A percentile compares a stretch with the other conserved stretches of the same genome.
Evolutionary conservation across 2,797 vertebrate species (phyloP).

Genomic region (Esox lucius): DNA sequence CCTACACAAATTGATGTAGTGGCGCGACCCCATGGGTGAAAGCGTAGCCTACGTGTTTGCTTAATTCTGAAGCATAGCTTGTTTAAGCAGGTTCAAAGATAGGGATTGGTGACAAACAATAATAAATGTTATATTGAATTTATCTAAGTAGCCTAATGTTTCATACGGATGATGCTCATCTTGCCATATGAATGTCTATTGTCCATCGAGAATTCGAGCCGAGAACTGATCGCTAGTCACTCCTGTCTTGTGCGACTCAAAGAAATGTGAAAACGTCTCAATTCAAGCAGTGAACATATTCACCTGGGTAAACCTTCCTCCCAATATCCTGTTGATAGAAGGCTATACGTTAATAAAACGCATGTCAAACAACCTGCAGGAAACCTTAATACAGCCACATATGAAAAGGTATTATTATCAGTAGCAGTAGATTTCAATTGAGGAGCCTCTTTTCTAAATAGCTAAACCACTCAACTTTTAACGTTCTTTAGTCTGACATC

Average conservation of each 20-base stretch:
- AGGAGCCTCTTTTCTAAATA: background rate
- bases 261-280: background rate
- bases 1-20: background rate
- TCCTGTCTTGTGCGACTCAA: background rate
- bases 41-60: background rate
- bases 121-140: background rate
- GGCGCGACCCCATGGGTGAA: background rate
- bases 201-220: background rate
- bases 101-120: background rate
- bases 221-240: background rate
- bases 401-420: slow-evolving; percentile 6
- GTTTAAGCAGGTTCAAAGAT: background rate
- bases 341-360: background rate
- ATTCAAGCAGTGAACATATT: background rate
- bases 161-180: background rate
- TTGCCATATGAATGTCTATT: background rate
- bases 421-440: background rate
- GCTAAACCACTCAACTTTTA: background rate
- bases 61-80: background rate
- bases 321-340: background rate
- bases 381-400: background rate
- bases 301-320: background rate
- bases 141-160: background rate
- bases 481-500: background rate
- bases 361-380: background rate